Conservation (phyloP, 2,113 vertebrate genomes). For the Haliaeetus leucogaster region DNA sequence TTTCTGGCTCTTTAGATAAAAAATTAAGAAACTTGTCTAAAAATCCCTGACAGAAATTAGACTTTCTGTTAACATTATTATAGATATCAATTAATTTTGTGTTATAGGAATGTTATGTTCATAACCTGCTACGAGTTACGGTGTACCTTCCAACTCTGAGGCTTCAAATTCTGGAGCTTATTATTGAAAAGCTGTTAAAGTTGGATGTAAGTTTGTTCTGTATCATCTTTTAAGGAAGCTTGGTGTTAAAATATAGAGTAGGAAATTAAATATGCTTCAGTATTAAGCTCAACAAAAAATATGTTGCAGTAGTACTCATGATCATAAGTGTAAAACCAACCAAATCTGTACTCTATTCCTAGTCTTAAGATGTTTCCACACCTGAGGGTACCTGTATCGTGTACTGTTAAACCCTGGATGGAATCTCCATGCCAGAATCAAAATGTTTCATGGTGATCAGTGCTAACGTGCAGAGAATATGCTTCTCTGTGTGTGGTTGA, state of each 20-base stretch:
- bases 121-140: slow-evolving; percentile 87
- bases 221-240: background rate
- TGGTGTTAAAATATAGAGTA: background rate
- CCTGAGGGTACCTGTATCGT: background rate
- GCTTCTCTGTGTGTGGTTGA: background rate
- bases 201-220: slow-evolving; percentile 85
- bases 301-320: background rate
- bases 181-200: slow-evolving; percentile 87
- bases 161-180: slow-evolving; percentile 86
- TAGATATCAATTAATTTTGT: background rate
- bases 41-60: background rate
- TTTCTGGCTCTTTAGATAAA: background rate
- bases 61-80: background rate
- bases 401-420: background rate
- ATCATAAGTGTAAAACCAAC: background rate
- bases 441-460: background rate
- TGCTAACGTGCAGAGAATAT: background rate
- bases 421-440: background rate
- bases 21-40: background rate
- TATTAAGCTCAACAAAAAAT: background rate
- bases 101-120: slow-evolving; percentile 92
- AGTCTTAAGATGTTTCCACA: background rate
- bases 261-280: background rate
- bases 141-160: slow-evolving; percentile 85
- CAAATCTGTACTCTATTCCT: background rate